Evolutionary conservation across 2,888 invertebrate genomes (phyloP), one percentile per base, ranked within the genome.

Genomic region (Orchesellides sinensis): DNA sequence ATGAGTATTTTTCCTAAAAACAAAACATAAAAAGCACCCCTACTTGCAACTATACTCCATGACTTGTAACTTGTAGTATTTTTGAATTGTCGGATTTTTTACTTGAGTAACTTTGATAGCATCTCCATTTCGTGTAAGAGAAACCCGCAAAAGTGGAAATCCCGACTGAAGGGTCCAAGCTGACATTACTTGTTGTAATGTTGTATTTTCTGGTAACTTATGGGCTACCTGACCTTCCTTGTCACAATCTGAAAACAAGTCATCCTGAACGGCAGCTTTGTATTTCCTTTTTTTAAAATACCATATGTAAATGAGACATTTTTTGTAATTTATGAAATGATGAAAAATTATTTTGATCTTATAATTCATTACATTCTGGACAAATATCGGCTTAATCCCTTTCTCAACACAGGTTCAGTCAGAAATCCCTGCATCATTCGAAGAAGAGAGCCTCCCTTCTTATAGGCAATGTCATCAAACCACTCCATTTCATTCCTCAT

Each of bases 391-490:
- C 23, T 29, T 8, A 83, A 17, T 8, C 77, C 83, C 32, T 70
- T 59, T 32, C 25, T 49, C 40, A 83, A 19, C 6, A 77, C 56
- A 0, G 70, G 65, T 27, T 70, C 70, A 5, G 77, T 56, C 0
- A 83, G 66, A 32, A 83, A 83, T 3, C 83, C 77, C 17, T 77
- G 54, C 65, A 83, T 70, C 83, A 83, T 83, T 45, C 72, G 21
- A 12, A 70, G 45, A 14, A 83, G n/a, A 17, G 72, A 45, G 3
- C 83, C 77, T 14, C 83, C 83, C n/a, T 83, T 83, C 21, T 83
- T 63, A 35, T 83, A 83, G 0, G 77, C 73, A 35, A 83, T 77
- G 10, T 61, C 65, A 56, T 83, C 83, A 54, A 83, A 83, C 83
- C 83, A 83, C 6, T 69, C 69, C 83, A 83, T 83, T 52, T 75